Conservation (phyloP, 2,113 vertebrate genomes). For the Cercocebus atys region DNA sequence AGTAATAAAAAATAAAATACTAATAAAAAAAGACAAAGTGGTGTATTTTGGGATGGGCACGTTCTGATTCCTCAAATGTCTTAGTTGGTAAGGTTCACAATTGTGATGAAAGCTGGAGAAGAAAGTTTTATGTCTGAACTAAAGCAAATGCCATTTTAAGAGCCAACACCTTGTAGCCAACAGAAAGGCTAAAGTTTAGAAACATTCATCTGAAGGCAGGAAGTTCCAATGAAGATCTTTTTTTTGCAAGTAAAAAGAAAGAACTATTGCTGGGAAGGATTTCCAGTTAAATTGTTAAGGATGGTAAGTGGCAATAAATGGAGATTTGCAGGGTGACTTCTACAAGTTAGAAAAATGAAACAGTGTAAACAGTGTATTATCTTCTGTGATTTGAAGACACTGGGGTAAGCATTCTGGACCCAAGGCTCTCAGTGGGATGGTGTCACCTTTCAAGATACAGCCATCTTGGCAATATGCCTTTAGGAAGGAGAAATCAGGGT, state of each 20-base stretch:
- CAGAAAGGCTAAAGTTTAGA: conserved; percentile 36
- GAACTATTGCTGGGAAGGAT: not conserved
- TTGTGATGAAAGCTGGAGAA: not conserved
- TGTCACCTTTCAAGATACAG: not conserved
- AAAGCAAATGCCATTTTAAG: conserved; percentile 21
- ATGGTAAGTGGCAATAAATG: not conserved
- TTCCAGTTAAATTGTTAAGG: conserved; percentile 45
- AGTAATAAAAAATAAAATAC: too few species aligned
- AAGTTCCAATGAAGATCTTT: conserved; percentile 20
- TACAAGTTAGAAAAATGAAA: not conserved
- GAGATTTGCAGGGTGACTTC: not conserved
- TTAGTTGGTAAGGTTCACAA: conserved; percentile 30
- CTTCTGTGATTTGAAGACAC: not conserved
- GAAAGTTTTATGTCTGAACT: not conserved
- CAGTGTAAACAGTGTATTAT: not conserved
- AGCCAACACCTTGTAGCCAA: conserved; percentile 29
- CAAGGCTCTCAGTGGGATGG: not conserved
- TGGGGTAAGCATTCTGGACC: not conserved
- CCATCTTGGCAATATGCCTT: not conserved
- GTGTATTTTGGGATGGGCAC: not conserved
- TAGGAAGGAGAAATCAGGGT: not conserved
- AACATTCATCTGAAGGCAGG: not conserved
- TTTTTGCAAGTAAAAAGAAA: conserved; percentile 10
- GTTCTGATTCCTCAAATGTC: not conserved
- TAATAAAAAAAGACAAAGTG: not conserved